Conservation (phyloP, 2,888 invertebrate species). For the Heliconius ismenius region DNA sequence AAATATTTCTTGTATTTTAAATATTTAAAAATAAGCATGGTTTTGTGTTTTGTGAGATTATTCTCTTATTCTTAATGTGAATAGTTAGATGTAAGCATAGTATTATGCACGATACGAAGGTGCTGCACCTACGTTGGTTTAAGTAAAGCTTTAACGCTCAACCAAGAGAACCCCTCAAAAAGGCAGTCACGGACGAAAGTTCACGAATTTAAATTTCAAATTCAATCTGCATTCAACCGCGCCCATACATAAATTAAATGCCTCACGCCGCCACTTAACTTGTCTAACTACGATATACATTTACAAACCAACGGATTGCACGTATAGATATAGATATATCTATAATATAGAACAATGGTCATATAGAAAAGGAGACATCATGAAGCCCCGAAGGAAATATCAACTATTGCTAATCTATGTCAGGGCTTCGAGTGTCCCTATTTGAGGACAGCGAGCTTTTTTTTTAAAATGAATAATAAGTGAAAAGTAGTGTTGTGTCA, state of each 20-base stretch:
- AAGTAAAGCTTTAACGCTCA: constrained; percentile 33
- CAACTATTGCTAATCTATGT: constrained; percentile 4
- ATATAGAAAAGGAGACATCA: constrained; percentile 31
- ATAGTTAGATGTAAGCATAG: not conserved
- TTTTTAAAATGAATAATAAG: not conserved
- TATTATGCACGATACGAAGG: not conserved
- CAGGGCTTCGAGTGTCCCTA: constrained; percentile 9
- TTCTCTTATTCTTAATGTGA: not conserved
- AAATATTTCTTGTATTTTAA: no score
- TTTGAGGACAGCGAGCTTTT: not conserved
- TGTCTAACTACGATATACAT: constrained; percentile 78
- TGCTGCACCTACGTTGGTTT: constrained; percentile 2
- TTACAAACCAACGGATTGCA: constrained; percentile 72
- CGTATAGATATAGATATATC: constrained; percentile 51
- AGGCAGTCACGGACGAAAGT: constrained; percentile 39
- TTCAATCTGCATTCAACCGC: constrained; percentile 50
- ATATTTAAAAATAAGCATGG: not conserved
- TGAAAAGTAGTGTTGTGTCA: not conserved
- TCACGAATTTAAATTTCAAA: constrained; percentile 52
- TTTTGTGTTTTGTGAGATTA: not conserved
- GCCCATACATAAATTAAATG: constrained; percentile 75
- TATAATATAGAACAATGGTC: constrained; percentile 31
- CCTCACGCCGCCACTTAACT: constrained; percentile 68
- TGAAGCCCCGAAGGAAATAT: not conserved
- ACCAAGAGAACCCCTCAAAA: constrained; percentile 31